Evolutionary conservation across 2,113 vertebrate species (phyloP).

Genomic region (Sinocyclocheilus grahami): DNA sequence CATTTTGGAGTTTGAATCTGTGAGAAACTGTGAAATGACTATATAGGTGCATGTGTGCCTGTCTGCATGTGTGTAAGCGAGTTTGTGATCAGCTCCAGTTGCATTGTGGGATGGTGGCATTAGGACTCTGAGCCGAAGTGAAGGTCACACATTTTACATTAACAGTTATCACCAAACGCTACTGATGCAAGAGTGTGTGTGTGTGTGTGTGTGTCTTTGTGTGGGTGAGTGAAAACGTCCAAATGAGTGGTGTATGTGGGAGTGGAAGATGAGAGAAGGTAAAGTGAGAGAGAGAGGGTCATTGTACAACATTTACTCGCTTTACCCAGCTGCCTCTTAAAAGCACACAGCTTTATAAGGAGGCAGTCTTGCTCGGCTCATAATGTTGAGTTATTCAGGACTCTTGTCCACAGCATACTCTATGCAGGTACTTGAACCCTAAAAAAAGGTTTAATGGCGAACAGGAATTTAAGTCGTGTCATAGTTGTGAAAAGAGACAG

Average conservation of each 20-base stretch:
- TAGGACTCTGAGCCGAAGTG: conserved; percentile 35
- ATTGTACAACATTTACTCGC: background rate
- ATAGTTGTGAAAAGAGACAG: background rate
- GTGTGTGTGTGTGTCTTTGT: conserved; percentile 49
- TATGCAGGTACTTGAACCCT: conserved; percentile 9
- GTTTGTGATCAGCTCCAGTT: conserved; percentile 36
- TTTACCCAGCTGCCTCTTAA: conserved; percentile 27
- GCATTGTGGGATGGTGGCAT: conserved; percentile 44
- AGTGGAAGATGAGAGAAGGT: conserved; percentile 25
- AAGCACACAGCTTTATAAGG: conserved; percentile 7
- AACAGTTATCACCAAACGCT: conserved; percentile 49
- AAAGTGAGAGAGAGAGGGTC: conserved; percentile 23
- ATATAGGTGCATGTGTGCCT: conserved; percentile 21
- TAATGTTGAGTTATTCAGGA: background rate
- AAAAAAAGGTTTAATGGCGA: background rate
- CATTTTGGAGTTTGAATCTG: conserved; percentile 36
- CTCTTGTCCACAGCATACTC: background rate
- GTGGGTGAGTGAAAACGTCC: conserved; percentile 39
- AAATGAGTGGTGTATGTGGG: conserved; percentile 48
- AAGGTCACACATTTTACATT: conserved; percentile 62
- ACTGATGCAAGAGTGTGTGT: conserved; percentile 44
- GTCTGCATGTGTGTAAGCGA: conserved; percentile 19
- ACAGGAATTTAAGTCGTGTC: background rate
- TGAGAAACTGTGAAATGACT: conserved; percentile 33
- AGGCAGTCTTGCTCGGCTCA: background rate